phyloP scores from a whole-genome alignment of 2,113 vertebrate species.

The Odocoileus virginianus region DNA sequence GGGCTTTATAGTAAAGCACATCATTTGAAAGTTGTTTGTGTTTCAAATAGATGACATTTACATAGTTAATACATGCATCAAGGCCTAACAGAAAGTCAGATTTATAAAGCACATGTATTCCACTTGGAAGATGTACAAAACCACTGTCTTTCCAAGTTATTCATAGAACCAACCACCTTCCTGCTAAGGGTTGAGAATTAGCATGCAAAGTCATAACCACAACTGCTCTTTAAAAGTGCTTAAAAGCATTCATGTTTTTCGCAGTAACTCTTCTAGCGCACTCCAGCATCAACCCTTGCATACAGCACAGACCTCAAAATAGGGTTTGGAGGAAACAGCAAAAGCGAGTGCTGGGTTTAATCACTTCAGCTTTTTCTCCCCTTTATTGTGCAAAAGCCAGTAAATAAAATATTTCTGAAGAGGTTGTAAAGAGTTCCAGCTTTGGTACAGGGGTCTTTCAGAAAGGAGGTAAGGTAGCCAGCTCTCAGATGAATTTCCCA shows the following conservation, averaged over 20 bases:
- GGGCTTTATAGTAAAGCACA: background rate
- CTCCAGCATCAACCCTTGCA: background rate
- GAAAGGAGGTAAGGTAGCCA: background rate
- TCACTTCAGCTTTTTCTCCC: background rate
- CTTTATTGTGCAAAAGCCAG: background rate
- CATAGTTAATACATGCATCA: background rate
- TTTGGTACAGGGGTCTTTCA: background rate
- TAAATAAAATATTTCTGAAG: slow-evolving; percentile 38
- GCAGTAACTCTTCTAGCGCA: background rate
- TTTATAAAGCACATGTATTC: background rate
- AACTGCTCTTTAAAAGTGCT: background rate
- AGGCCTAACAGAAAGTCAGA: background rate
- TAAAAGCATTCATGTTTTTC: background rate
- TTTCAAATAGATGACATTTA: background rate
- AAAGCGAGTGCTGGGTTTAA: background rate
- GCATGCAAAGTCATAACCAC: background rate
- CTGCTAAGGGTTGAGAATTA: slow-evolving; percentile 8
- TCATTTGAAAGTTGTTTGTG: background rate
- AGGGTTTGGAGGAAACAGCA: background rate
- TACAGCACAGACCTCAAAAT: background rate
- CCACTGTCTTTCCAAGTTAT: background rate
- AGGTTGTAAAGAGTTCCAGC: background rate
- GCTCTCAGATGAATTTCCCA: background rate
- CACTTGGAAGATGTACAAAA: background rate
- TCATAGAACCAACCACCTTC: background rate